Base-by-base conservation (phyloP, 2,113 vertebrate genomes). In the Daphoenositta chrysoptera region DNA sequence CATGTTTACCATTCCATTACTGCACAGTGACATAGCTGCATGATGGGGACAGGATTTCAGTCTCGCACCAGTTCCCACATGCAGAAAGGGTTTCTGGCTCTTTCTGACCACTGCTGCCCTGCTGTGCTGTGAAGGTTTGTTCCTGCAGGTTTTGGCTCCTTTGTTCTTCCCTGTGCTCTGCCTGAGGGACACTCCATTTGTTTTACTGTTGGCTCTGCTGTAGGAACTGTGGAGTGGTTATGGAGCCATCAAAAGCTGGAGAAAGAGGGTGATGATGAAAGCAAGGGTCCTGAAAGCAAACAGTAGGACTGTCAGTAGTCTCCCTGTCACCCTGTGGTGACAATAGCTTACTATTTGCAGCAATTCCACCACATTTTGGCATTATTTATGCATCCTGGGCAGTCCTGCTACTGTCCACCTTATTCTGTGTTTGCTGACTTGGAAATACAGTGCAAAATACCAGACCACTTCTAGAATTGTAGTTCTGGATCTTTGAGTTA, bases 1-100 rank as follows among this genome's bases (percentile, higher is more conserved):
- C 31, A 6, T 12, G 16, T 47, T 60, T 65, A 33, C 77, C 31
- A 21, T 65, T 26, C 5, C 17, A 13, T 39, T 13, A 12, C 33
- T 71, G 71, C 30, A 27, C 27, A 42, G 61, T 56, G 85, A 26
- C 35, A 2, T 0, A 35, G 35, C 44, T 19, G 6, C 12, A 12
- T 3, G 20, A 12, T 12, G 6, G 23, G 39, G 33, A 50, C 13
- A 16, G 69, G 58, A 10, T 65, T 85, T 57, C 50, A 51, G 35
- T 7, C n/a, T 18, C 1, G 1, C n/a, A 6, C 69, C 54, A 16
- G 21, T 39, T 66, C 53, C 44, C 30, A 9, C 19, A 8, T 0
- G 0, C 18, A 26, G 31, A 37, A 72, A 14, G 28, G 44, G 33
- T 44, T 83, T n/a, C 42, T 9, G 10, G n/a, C n/a, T n/a, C n/a